Percentiles rank a stretch among this genome's conserved stretches.
Conservation (phyloP, 2,888 invertebrate genomes). For the Oscheius myriophilus region DNA sequence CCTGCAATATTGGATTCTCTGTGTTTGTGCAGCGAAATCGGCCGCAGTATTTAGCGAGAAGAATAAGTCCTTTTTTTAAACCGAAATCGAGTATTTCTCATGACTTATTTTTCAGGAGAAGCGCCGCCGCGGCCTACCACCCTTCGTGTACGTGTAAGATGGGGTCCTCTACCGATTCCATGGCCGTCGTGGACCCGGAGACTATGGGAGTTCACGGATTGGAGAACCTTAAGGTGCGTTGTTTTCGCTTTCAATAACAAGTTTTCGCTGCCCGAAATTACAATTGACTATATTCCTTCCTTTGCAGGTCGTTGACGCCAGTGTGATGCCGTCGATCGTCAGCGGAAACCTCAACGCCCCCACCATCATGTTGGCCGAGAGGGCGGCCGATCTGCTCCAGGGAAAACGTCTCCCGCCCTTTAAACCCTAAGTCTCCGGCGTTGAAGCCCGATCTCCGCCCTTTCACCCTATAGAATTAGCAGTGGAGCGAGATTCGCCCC, state of each 20-base stretch:
- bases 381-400: conserved; percentile 73
- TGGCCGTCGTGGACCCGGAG: conserved; percentile 79
- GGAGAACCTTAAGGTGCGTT: conserved; percentile 46
- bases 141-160: conserved; percentile 83
- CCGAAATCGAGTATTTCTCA: too few species aligned
- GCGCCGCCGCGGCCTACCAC: conserved; percentile 79
- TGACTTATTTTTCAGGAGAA: conserved; percentile 70
- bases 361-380: conserved; percentile 75
- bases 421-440: background rate
- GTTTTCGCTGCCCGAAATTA: background rate
- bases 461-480: too few species aligned
- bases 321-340: conserved; percentile 82
- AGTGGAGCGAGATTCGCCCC: too few species aligned
- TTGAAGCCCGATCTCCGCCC: background rate
- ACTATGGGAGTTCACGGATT: conserved; percentile 66
- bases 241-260: too few species aligned
- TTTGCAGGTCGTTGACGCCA: conserved; percentile 82
- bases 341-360: conserved; percentile 80
- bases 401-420: conserved; percentile 19
- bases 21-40: too few species aligned
- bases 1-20: too few species aligned
- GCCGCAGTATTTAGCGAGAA: too few species aligned
- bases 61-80: background rate
- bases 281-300: too few species aligned
- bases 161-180: conserved; percentile 72